Base-by-base conservation (phyloP, 2,888 invertebrate genomes). In the Tiphia femorata region DNA sequence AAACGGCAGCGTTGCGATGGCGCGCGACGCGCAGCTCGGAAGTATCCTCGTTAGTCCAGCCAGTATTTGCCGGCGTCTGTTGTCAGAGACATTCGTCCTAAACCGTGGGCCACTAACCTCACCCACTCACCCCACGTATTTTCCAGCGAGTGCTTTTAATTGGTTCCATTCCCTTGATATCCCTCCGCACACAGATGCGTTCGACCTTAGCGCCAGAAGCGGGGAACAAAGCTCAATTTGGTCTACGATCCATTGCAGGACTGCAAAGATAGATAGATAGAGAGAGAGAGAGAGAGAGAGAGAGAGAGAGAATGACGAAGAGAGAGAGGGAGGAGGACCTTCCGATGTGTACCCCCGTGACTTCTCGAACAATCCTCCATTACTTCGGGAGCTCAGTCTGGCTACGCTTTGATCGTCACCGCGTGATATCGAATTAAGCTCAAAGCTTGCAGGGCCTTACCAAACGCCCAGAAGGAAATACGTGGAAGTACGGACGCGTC, bases 291-390 rank as follows among this genome's bases (percentile, higher is more conserved):
- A 23, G 41, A 20, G 41, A 41, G 23, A 41, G 7, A 35, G 16
- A 21, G 27, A 51, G 53, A 54, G 20, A 40, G 19, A 20, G 25
- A 19, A 8, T 10, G 7, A 43, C n/a, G 17, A 29, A 29, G 12
- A 12, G n/a, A 7, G 14, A 29, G 17, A 37, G 37, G 19, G 40
- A 49, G 49, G 30, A 40, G 49, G 21, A 27, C n/a, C n/a, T n/a
- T n/a, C n/a, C n/a, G 50, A 41, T 33, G 53, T 40, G 23, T 37
- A 40, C 23, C 33, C 23, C 30, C 43, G 29, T 40, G 67, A 55
- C 60, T 67, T 61, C 50, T 42, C 50, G 49, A 64, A 64, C 67
- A 61, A 67, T 67, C 37, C 50, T 17, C 60, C 44, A 58, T 64
- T 67, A 58, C 47, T 50, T 55, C 33, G 48, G 29, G 33, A 10